phyloP scores from a whole-genome alignment of 2,797 vertebrate genomes.

The Chaetophractus vellerosus region DNA sequence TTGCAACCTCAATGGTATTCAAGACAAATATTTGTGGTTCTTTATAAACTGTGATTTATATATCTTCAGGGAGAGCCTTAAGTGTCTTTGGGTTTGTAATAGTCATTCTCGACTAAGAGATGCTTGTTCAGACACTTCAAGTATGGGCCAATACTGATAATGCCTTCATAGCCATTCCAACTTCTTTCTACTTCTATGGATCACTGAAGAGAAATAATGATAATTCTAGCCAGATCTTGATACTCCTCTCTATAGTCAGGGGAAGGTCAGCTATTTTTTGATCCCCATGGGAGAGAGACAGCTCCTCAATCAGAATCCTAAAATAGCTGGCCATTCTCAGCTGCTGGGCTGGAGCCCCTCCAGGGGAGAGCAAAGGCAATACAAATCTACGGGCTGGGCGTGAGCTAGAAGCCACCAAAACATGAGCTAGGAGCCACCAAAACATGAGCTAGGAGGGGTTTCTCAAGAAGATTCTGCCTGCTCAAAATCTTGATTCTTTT shows the following conservation, averaged over 20 bases:
- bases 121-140: not conserved
- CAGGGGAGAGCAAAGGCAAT: slow-evolving; percentile 85
- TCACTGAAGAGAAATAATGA: slow-evolving; percentile 84
- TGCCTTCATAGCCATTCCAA: slow-evolving; percentile 48
- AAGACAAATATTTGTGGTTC: slow-evolving; percentile 2
- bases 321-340: slow-evolving; percentile 94
- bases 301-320: slow-evolving; percentile 93
- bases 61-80: not conserved
- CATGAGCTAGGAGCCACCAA: slow-evolving; percentile 72
- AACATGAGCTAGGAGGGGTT: slow-evolving; percentile 74
- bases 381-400: not conserved
- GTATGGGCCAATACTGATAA: not conserved
- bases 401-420: slow-evolving; percentile 75
- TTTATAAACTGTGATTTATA: not conserved
- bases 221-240: slow-evolving; percentile 83
- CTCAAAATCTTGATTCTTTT: slow-evolving; percentile 65
- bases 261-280: slow-evolving; percentile 95
- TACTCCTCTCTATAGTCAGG: slow-evolving; percentile 78
- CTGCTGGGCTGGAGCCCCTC: slow-evolving; percentile 87
- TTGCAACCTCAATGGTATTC: not conserved
- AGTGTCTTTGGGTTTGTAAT: not conserved
- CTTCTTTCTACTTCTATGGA: slow-evolving; percentile 71
- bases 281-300: slow-evolving; percentile 87
- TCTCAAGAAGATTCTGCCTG: slow-evolving; percentile 69
- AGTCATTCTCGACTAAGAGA: not conserved